These are phyloP conservation scores for Lydus trimaculatus DNA, from an alignment of 2,888 invertebrate genomes.

Conservation along the genomic window DNA sequence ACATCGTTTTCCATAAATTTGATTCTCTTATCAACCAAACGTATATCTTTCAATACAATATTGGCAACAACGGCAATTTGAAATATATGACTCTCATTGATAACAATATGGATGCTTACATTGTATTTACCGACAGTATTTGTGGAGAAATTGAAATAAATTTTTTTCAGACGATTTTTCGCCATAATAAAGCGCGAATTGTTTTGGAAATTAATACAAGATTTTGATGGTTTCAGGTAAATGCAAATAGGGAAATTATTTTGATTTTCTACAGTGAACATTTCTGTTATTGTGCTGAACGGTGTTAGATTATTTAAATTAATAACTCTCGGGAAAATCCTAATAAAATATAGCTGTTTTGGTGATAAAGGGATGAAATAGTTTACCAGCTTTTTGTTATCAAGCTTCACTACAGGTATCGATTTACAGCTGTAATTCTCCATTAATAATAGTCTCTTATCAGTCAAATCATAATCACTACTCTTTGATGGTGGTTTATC, in stretches of 20 bases:
- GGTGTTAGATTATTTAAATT: constrained; percentile 49
- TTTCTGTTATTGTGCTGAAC: constrained; percentile 46
- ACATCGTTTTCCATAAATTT: constrained; percentile 47
- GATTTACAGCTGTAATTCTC: neutral
- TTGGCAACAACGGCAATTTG: constrained; percentile 58
- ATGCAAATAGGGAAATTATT: constrained; percentile 56
- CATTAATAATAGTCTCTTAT: constrained; percentile 27
- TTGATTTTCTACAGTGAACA: constrained; percentile 53
- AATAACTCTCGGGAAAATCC: constrained; percentile 54
- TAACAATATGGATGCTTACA: constrained; percentile 55
- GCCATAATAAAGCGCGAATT: constrained; percentile 39
- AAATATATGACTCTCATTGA: constrained; percentile 59
- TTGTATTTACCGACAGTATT: constrained; percentile 50
- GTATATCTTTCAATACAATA: constrained; percentile 55
- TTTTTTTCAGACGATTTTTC: constrained; percentile 32
- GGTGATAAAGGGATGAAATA: constrained; percentile 56
- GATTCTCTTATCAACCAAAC: constrained; percentile 13
- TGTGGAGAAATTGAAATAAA: constrained; percentile 46
- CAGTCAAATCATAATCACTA: constrained; percentile 26
- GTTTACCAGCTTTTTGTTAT: neutral
- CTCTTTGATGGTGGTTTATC: neutral
- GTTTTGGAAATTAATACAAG: constrained; percentile 39
- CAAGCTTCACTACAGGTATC: neutral
- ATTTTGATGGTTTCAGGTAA: constrained; percentile 34
- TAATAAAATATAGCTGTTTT: constrained; percentile 56